Base-by-base conservation (phyloP, 2,797 vertebrate genomes). In the Danio aesculapii region DNA sequence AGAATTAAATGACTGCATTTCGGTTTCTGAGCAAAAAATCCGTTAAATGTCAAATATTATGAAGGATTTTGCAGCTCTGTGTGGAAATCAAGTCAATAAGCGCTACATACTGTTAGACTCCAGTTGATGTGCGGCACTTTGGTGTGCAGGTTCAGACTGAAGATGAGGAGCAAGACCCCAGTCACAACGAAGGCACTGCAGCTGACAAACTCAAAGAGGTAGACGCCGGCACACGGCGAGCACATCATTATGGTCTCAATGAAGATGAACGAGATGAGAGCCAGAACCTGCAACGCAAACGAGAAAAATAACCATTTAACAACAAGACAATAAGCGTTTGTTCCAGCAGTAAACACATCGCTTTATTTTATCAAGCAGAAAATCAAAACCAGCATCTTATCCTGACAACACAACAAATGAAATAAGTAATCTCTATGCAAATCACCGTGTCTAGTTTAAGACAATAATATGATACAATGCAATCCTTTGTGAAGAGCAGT, bases 151-250 rank as follows among this genome's bases (percentile, higher is more conserved):
- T 94, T 97, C 81, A 99, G 95, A 82, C 94, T 93, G 95, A 99
- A 98, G 89, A 98, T 91, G 82, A 99, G 89, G 85, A 99, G 95
- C 80, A 99, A 93, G 84, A 96, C 94, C 57, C 96, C 96, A 0
- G 98, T 99, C 86, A 99, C 95, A 88, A 99, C 96, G 41, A 96
- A 96, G 1, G 96, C 95, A 83, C 96, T 99, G 88, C 98, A 99
- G 96, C 98, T 99, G 85, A 99, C 98, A 83, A 99, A 99, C 93
- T 99, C 98, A 6, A 99, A 99, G 90, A 99, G 98, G 91, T 99
- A 99, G 84, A 99, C 95, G 43, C 96, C 97, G 87, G 96, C 95
- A 0, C 98, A 99, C 0, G 96, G 97, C 44, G 95, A 95, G 72
- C 98, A 99, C 90, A 96, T 91, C 96, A 97, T 98, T 90, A 99